Conservation (phyloP, 2,888 invertebrate genomes). For the Galeopsomyia nigrocyanea region DNA sequence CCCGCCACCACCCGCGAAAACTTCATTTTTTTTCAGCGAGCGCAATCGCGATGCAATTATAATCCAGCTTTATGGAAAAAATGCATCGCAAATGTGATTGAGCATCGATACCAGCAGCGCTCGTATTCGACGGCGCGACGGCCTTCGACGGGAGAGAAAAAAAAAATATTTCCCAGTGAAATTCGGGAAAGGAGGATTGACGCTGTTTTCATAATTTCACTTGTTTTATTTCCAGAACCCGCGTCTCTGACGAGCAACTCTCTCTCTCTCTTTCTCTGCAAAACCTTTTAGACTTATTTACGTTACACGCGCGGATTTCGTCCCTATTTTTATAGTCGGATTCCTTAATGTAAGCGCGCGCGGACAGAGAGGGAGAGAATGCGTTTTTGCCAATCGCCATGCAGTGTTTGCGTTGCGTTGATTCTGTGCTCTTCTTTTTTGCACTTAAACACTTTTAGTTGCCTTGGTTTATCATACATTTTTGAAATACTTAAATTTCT, state of each 20-base stretch:
- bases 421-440: neutral
- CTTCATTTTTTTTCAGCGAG: constrained; percentile 60
- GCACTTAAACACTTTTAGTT: constrained; percentile 4
- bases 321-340: constrained; percentile 39
- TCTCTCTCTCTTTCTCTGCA: constrained; percentile 24
- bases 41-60: constrained; percentile 67
- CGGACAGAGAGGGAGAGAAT: too few species aligned
- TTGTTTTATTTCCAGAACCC: constrained; percentile 39
- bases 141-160: constrained; percentile 32
- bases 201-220: constrained; percentile 45
- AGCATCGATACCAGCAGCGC: constrained; percentile 65
- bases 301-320: constrained; percentile 29
- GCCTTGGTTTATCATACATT: too few species aligned
- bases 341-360: constrained; percentile 24
- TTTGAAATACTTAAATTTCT: too few species aligned
- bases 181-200: constrained; percentile 48
- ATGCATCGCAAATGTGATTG: constrained; percentile 69
- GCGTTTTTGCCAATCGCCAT: neutral
- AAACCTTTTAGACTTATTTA: constrained; percentile 47
- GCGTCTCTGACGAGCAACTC: constrained; percentile 5
- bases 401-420: neutral
- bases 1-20: constrained; percentile 53
- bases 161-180: constrained; percentile 63
- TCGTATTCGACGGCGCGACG: too few species aligned
- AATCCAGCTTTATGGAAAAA: constrained; percentile 69